Conservation (phyloP, 2,113 vertebrate species). For the Corvus cornix region DNA sequence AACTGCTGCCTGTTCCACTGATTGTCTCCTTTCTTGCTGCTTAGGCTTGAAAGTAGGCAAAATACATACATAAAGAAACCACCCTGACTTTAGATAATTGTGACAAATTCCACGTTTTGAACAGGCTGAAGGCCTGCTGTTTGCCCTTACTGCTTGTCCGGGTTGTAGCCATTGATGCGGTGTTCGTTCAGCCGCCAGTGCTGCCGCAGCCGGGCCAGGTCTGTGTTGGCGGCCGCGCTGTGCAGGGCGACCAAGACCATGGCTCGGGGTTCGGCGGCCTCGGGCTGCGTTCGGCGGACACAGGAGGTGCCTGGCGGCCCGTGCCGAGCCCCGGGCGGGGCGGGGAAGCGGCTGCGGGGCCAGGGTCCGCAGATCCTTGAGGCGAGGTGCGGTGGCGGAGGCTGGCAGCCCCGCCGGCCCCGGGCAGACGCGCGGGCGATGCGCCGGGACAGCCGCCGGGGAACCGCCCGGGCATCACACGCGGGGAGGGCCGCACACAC, state of each 20-base stretch:
- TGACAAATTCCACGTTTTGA: neutral
- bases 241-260: neutral
- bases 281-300: neutral
- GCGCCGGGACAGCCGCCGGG: neutral
- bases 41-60: neutral
- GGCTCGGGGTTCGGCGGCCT: neutral
- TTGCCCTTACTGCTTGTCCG: neutral
- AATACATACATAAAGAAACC: neutral
- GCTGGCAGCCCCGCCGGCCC: neutral
- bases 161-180: neutral
- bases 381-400: neutral
- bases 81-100: too few species aligned
- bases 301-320: too few species aligned
- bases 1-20: neutral
- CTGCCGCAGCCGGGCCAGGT: neutral
- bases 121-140: neutral
- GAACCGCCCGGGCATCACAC: neutral
- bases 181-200: neutral
- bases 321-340: neutral
- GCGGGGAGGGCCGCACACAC: too few species aligned
- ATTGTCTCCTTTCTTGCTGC: neutral
- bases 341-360: neutral
- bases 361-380: fast-evolving
- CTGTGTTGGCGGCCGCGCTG: neutral
- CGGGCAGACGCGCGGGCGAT: too few species aligned